Conservation (phyloP, 2,888 invertebrate species). For the Drosophila suboccidentalis region DNA sequence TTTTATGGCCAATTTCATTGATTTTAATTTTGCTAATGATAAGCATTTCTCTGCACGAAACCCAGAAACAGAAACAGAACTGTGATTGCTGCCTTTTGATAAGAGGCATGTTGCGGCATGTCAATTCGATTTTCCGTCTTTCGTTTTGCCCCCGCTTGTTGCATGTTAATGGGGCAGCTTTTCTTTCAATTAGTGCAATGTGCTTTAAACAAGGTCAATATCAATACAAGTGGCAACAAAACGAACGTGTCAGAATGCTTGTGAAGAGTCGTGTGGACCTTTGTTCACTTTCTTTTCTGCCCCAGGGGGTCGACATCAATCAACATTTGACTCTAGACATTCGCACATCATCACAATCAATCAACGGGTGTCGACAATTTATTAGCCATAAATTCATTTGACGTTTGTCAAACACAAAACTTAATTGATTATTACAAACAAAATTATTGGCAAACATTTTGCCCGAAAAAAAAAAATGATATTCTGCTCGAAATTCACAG, state of each 20-base stretch:
- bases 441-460: slow-evolving; percentile 43
- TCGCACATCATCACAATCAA: slow-evolving; percentile 19
- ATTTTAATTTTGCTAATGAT: slow-evolving; percentile 80
- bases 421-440: slow-evolving; percentile 63
- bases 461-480: slow-evolving; percentile 1
- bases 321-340: slow-evolving; percentile 8
- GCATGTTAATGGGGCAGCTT: slow-evolving; percentile 66
- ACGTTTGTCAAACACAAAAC: slow-evolving; percentile 71
- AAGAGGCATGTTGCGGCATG: slow-evolving; percentile 68
- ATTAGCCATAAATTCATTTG: slow-evolving; percentile 64
- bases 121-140: slow-evolving; percentile 66
- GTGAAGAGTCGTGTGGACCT: slow-evolving; percentile 40
- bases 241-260: slow-evolving; percentile 81
- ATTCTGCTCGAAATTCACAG: slow-evolving; percentile 44
- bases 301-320: slow-evolving; percentile 32
- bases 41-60: slow-evolving; percentile 74
- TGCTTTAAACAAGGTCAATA: slow-evolving; percentile 85
- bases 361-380: slow-evolving; percentile 52
- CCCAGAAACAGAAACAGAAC: slow-evolving; percentile 1
- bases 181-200: slow-evolving; percentile 66
- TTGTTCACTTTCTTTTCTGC: slow-evolving; percentile 64
- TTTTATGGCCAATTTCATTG: slow-evolving; percentile 79
- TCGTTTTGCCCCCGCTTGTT: slow-evolving; percentile 29
- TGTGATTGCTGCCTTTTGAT: slow-evolving; percentile 51
- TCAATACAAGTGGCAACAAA: slow-evolving; percentile 70